These are phyloP conservation scores for Aspidapion aeneum DNA, from an alignment of 2,888 invertebrate genomes.

Conservation along the genomic window DNA sequence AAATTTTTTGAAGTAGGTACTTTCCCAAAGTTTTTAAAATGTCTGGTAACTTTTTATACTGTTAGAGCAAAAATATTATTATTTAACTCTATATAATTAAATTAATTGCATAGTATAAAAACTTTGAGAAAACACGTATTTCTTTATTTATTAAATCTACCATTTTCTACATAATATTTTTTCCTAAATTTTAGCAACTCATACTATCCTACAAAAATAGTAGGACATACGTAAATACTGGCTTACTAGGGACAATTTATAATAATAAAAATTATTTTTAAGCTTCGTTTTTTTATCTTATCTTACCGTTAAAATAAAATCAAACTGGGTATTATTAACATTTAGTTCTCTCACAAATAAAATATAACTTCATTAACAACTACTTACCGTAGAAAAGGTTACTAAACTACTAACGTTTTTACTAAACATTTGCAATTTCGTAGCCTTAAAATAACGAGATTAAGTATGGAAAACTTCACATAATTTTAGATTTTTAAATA, in stretches of 20 bases:
- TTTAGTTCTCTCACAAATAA: not conserved
- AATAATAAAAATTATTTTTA: not conserved
- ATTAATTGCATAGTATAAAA: too few species aligned
- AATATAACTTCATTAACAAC: not conserved
- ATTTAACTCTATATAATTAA: too few species aligned
- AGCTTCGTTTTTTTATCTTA: not conserved
- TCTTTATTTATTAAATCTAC: too few species aligned
- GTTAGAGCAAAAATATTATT: too few species aligned
- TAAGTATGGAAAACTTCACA: slow-evolving; percentile 28
- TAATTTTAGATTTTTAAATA: slow-evolving; percentile 12
- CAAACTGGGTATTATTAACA: too few species aligned
- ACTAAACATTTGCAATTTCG: not conserved
- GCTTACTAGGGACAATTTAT: not conserved
- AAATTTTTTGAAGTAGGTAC: too few species aligned
- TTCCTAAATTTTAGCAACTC: not conserved
- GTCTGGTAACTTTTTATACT: too few species aligned
- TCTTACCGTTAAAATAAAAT: too few species aligned
- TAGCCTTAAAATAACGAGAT: slow-evolving; percentile 23
- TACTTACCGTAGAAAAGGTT: not conserved
- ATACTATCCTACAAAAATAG: not conserved
- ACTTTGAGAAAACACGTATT: too few species aligned
- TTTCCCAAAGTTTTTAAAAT: too few species aligned
- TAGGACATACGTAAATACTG: not conserved
- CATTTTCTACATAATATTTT: too few species aligned
- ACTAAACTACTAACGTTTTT: not conserved